These are phyloP conservation scores for Aurelia coerulea DNA, from an alignment of 30 jellyfish, hydroid and myxozoan genomes.

Conservation along the genomic window DNA sequence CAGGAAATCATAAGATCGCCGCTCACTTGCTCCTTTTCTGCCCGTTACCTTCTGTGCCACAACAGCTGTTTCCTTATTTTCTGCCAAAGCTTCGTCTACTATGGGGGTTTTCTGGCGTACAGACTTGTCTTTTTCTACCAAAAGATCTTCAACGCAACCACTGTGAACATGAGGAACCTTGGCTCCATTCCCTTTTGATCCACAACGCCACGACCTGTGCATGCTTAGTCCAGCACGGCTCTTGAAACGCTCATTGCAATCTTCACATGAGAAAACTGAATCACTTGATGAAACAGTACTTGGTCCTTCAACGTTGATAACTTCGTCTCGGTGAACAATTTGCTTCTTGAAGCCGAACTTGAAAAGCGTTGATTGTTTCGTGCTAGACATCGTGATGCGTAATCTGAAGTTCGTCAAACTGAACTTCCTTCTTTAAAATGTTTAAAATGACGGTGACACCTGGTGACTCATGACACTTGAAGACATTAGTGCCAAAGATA, in stretches of 20 bases:
- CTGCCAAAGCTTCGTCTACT: neutral
- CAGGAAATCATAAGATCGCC: neutral
- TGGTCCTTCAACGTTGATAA: neutral
- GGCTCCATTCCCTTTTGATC: neutral
- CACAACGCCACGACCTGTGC: conserved; percentile 37
- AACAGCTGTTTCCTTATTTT: neutral
- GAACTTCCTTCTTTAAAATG: too few species aligned
- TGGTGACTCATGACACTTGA: too few species aligned
- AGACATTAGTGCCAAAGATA: too few species aligned
- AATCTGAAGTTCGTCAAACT: too few species aligned
- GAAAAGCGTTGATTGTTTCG: conserved; percentile 3
- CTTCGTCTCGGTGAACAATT: neutral
- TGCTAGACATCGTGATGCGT: neutral
- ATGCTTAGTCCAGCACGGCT: conserved; percentile 26
- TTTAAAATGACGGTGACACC: too few species aligned
- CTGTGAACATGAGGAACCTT: neutral
- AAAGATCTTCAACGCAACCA: neutral
- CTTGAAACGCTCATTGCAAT: conserved; percentile 36
- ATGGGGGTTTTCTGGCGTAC: neutral
- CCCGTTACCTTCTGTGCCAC: conserved; percentile 4
- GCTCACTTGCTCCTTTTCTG: neutral
- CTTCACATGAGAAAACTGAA: neutral
- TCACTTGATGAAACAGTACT: neutral
- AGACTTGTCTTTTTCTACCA: neutral
- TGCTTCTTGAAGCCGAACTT: conserved; percentile 20